Evolutionary conservation across 2,797 vertebrate genomes (phyloP).

Genomic region (Sphaeramia orbicularis): DNA sequence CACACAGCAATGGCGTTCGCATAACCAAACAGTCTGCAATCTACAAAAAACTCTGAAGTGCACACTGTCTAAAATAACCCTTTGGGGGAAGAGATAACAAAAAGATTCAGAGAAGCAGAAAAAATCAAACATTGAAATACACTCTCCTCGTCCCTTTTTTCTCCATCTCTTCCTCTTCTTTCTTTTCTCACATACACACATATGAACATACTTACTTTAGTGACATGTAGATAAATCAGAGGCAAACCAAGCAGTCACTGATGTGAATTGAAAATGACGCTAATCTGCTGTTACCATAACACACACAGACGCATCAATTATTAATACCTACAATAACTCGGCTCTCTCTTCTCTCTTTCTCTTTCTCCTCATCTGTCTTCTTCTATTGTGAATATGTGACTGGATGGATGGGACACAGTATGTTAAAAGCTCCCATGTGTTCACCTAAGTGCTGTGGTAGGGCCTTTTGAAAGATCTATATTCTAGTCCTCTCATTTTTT

Average conservation of each 20-base stretch:
- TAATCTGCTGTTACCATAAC: slow-evolving; percentile 79
- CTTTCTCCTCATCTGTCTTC: slow-evolving; percentile 48
- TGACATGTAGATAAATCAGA: slow-evolving; percentile 75
- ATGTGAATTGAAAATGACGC: slow-evolving; percentile 78
- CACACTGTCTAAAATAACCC: slow-evolving; percentile 66
- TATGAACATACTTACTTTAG: slow-evolving; percentile 40
- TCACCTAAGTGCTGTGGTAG: slow-evolving; percentile 57
- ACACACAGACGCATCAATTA: slow-evolving; percentile 73
- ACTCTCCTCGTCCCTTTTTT: slow-evolving; percentile 58
- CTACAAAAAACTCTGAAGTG: slow-evolving; percentile 62
- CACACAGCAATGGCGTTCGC: slow-evolving; percentile 30
- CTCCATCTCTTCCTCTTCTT: slow-evolving; percentile 17
- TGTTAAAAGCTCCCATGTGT: slow-evolving; percentile 70
- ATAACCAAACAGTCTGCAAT: slow-evolving; percentile 70
- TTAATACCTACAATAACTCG: slow-evolving; percentile 75
- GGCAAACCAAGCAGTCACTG: slow-evolving; percentile 66
- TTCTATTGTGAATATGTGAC: slow-evolving; percentile 48
- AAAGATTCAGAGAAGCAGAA: slow-evolving; percentile 73
- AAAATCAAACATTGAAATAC: slow-evolving; percentile 78
- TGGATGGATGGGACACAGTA: slow-evolving; percentile 53
- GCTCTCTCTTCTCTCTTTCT: slow-evolving; percentile 36
- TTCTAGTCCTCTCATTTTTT: slow-evolving; percentile 21
- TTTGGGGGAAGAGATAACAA: slow-evolving; percentile 70
- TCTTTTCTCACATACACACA: slow-evolving; percentile 25
- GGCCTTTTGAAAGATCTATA: slow-evolving; percentile 42